Base-by-base conservation (phyloP, 1,140 invertebrate genomes). In the Cephus cinctus region DNA sequence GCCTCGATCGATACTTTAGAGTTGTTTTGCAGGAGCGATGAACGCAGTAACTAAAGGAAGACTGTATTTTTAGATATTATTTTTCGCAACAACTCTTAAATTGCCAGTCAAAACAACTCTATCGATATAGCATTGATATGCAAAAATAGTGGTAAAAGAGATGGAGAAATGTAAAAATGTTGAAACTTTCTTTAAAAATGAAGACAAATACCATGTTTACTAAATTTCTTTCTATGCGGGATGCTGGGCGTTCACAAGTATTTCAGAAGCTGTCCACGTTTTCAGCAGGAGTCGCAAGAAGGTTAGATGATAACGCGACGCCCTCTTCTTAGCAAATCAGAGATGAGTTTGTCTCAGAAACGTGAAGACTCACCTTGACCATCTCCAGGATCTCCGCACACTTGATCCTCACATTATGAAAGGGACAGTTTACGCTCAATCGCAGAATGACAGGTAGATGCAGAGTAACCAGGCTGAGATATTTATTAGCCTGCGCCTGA, bases 371-470 rank as follows among this genome's bases (percentile, higher is more conserved):
- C 61, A 82, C 81, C 78, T 79, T 75, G 15, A 82, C 75, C 69
- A 80, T 76, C 50, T 80, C 69, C 48, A 83, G 67, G 52, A 82
- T 81, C 54, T 80, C 76, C 43, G 76, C 67, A 54, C 80, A 81
- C 55, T 81, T 81, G 54, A 78, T 77, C 40, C 80, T 68, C 23
- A 83, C 79, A 53, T 82, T 80, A 45, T 74, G 66, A 46, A 82
- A 83, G 9, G 81, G 81, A 59, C 80, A 83, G 60, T 80, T 81
- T 43, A 81, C 73, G 39, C 79, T 80, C 40, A 83, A 71, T 50
- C 81, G 71, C 15, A 82, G 65, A 48, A 83, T 79, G 36, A 81
- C 78, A 8, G 80, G 80, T 52, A 83, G 67, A 66, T 82, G 80
- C 32, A 82, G 53, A 25, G 75, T 76, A 27, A 82, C 79, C 52